These are phyloP conservation scores for Rhyacophila brunnea DNA, from an alignment of 1,140 invertebrate species.

Conservation along the genomic window DNA sequence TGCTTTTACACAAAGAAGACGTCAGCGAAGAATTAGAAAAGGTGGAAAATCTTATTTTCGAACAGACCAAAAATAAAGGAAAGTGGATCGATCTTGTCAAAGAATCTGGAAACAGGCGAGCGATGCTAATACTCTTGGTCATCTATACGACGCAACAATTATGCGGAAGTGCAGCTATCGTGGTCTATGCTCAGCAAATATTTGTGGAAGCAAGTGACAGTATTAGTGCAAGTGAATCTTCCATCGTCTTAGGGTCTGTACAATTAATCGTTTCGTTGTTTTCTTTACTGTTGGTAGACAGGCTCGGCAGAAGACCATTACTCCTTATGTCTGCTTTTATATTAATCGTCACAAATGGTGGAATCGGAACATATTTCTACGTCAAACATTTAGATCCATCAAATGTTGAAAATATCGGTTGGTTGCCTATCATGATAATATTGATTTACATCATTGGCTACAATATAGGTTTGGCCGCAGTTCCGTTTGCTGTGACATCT, in stretches of 20 bases:
- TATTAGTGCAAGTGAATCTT: constrained; percentile 52
- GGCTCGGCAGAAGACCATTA: constrained; percentile 66
- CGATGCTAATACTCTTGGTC: constrained; percentile 58
- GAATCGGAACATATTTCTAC: constrained; percentile 61
- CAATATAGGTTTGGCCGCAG: constrained; percentile 66
- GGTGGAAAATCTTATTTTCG: constrained; percentile 59
- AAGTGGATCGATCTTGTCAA: constrained; percentile 58
- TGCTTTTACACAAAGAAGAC: constrained; percentile 51
- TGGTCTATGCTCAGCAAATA: constrained; percentile 72
- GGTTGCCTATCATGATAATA: constrained; percentile 64
- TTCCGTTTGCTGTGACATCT: constrained; percentile 70
- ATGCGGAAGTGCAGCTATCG: constrained; percentile 70
- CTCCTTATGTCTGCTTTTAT: constrained; percentile 60
- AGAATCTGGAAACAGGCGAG: constrained; percentile 62
- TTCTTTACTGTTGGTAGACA: constrained; percentile 67
- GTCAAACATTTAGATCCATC: constrained; percentile 42
- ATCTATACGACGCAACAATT: constrained; percentile 73
- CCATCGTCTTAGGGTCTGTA: constrained; percentile 65
- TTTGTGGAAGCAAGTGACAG: constrained; percentile 56
- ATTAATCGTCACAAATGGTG: constrained; percentile 53
- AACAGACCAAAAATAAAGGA: constrained; percentile 54
- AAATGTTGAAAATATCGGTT: constrained; percentile 46
- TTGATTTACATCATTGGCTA: constrained; percentile 69
- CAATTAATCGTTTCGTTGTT: constrained; percentile 64
- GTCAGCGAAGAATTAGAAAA: constrained; percentile 62